Evolutionary conservation across 1,140 invertebrate genomes (phyloP), one percentile per base, ranked within the genome.

Genomic region (Calephelis virginiensis): DNA sequence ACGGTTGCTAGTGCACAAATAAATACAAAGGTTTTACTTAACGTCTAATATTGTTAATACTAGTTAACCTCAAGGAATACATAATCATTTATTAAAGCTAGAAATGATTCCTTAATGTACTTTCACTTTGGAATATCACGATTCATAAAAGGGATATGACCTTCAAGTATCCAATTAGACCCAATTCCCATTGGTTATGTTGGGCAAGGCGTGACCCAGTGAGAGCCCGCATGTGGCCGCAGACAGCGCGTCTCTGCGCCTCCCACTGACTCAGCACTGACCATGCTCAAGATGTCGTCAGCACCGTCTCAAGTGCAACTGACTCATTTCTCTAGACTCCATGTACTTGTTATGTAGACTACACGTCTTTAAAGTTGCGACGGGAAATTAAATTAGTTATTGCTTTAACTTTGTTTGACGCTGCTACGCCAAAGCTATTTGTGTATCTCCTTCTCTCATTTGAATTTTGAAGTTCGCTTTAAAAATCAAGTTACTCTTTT

Each of bases 151-250:
- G 43, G 11, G 61, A 49, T 40, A 56, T 49, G 66, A 62, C 66
- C 66, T 67, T 67, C 66, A 67, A 67, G 49, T 64, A 43, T 47
- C 61, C 49, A 13, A 53, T 64, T 64, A 64, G 28, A 53, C 49
- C 63, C 40, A 64, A 64, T 56, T 17, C 49, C 47, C 53, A 56
- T 56, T 6, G 53, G 14, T 28, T 53, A 53, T 13, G 49, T 56
- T 56, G 53, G 17, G 14, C 53, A 69, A 80, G 78, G 63, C 63
- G 63, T 88, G 83, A 88, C 83, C 17, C 50, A 86, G 75, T 83
- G 70, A 70, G 67, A 66, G 76, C 85, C 85, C 85, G 85, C 83
- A 87, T 87, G 78, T 73, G 74, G 76, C 69, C 64, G 62, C 75
- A 86, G 83, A 86, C 83, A 65, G 83, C 81, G 71, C 70, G 82